phyloP scores from a whole-genome alignment of 2,797 vertebrate species.

The Diplodus sargus region DNA sequence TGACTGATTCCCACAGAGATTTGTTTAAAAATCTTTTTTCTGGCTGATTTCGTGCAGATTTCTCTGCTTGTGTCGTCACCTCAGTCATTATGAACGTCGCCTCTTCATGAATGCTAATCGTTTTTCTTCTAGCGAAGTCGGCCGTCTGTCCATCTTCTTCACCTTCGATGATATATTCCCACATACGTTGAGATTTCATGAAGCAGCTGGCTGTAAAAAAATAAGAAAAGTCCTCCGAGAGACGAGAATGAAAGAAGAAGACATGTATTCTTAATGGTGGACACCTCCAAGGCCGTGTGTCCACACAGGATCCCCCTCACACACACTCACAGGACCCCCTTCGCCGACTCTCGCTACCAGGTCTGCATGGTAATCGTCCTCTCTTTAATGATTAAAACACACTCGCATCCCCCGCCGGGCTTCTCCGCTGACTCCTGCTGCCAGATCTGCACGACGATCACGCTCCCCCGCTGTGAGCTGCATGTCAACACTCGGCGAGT shows the following conservation, averaged over 20 bases:
- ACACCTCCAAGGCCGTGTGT: background rate
- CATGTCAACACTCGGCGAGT: constrained; percentile 42
- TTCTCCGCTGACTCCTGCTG: constrained; percentile 34
- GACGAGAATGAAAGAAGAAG: background rate
- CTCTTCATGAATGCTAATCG: constrained; percentile 34
- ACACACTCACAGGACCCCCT: constrained; percentile 5
- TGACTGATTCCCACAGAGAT: background rate
- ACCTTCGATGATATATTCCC: constrained; percentile 9
- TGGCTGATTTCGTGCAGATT: constrained; percentile 16
- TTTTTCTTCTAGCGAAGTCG: constrained; percentile 11
- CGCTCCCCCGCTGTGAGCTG: constrained; percentile 37
- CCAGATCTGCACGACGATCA: constrained; percentile 51
- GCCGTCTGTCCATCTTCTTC: constrained; percentile 1
- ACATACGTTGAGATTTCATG: constrained; percentile 27
- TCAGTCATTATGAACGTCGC: constrained; percentile 30
- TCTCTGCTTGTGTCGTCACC: constrained; percentile 37
- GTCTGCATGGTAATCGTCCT: constrained; percentile 49
- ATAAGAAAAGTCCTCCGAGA: constrained; percentile 12
- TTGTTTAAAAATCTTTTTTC: constrained; percentile 14
- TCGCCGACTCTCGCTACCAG: constrained; percentile 17
- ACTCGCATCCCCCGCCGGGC: constrained; percentile 24
- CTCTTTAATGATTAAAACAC: constrained; percentile 51
- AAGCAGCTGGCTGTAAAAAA: background rate
- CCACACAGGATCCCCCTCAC: constrained; percentile 2
- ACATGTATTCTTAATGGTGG: background rate